Evolutionary conservation across 2,797 vertebrate genomes (phyloP).

Genomic region (Urophycis tenuis): DNA sequence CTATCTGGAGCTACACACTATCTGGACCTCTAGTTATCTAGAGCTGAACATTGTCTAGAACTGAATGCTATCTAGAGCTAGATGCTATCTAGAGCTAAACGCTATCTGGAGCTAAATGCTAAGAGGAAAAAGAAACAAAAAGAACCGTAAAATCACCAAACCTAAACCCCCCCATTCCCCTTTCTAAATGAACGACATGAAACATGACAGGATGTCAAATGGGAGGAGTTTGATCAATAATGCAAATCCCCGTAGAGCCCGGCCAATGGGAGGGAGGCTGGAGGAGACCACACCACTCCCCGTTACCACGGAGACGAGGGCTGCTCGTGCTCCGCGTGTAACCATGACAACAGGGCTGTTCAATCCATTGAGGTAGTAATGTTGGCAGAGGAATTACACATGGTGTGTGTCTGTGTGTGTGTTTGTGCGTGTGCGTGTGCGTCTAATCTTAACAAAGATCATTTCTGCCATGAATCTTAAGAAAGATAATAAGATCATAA

Average conservation of each 20-base stretch:
- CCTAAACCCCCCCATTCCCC: slow-evolving; percentile 9
- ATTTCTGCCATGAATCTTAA: neutral
- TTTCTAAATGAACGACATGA: slow-evolving; percentile 34
- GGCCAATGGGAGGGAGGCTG: slow-evolving; percentile 21
- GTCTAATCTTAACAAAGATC: neutral
- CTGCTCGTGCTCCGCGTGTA: slow-evolving; percentile 39
- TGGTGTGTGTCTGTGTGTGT: slow-evolving; percentile 4
- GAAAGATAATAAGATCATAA: too few species aligned
- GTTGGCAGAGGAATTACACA: neutral
- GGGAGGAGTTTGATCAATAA: slow-evolving; percentile 52
- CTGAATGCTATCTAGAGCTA: neutral
- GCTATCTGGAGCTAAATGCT: neutral
- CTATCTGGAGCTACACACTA: neutral
- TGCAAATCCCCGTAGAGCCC: slow-evolving; percentile 34
- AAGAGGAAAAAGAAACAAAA: neutral
- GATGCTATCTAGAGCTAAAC: neutral
- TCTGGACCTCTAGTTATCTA: neutral
- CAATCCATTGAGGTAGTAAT: slow-evolving; percentile 20
- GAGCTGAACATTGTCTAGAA: neutral
- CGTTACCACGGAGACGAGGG: slow-evolving; percentile 52
- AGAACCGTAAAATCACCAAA: slow-evolving; percentile 7
- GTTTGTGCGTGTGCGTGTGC: slow-evolving; percentile 7
- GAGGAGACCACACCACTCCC: slow-evolving; percentile 42
- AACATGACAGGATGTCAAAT: slow-evolving; percentile 44
- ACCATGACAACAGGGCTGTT: slow-evolving; percentile 53